These are phyloP conservation scores for Eubasilissa splendida DNA, from an alignment of 2,888 invertebrate species.

Conservation along the genomic window DNA sequence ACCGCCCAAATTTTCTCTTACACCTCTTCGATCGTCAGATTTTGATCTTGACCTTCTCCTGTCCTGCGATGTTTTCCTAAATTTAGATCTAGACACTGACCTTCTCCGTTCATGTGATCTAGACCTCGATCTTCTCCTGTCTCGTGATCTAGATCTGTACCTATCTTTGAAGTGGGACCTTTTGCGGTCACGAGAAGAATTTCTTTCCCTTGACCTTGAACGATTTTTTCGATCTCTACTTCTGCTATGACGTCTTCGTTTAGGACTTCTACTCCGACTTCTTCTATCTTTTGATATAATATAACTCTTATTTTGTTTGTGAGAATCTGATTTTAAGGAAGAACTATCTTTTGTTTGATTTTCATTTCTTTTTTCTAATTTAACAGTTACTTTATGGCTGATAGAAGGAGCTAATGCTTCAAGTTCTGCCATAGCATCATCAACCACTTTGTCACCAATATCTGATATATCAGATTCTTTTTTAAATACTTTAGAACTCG, in stretches of 20 bases:
- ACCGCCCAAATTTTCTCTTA: conserved; percentile 60
- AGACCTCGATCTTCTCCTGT: conserved; percentile 62
- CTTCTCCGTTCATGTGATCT: conserved; percentile 59
- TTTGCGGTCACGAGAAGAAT: conserved; percentile 40
- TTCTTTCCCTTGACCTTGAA: conserved; percentile 59
- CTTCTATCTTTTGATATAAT: conserved; percentile 61
- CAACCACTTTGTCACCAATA: conserved; percentile 73
- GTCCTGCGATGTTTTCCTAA: conserved; percentile 61
- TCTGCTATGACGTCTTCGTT: conserved; percentile 60
- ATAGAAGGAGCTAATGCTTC: conserved; percentile 87
- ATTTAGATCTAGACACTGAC: conserved; percentile 60
- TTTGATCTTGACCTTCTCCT: conserved; percentile 60
- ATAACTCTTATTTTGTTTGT: conserved; percentile 4
- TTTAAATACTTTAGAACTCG: conserved; percentile 69
- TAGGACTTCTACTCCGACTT: conserved; percentile 59
- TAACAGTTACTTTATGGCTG: conserved; percentile 58
- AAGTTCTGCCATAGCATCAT: conserved; percentile 88
- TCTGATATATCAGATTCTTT: conserved; percentile 63
- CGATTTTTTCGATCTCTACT: conserved; percentile 59
- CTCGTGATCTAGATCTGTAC: conserved; percentile 62
- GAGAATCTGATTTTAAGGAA: conserved; percentile 58
- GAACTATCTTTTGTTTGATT: conserved; percentile 59
- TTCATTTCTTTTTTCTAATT: conserved; percentile 62
- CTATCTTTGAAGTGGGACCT: conserved; percentile 55
- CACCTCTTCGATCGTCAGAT: conserved; percentile 46